A percentile compares a stretch with the other conserved stretches of the same genome.
phyloP scores from a whole-genome alignment of 2,113 vertebrate species.

The Lepidothrix coronata region DNA sequence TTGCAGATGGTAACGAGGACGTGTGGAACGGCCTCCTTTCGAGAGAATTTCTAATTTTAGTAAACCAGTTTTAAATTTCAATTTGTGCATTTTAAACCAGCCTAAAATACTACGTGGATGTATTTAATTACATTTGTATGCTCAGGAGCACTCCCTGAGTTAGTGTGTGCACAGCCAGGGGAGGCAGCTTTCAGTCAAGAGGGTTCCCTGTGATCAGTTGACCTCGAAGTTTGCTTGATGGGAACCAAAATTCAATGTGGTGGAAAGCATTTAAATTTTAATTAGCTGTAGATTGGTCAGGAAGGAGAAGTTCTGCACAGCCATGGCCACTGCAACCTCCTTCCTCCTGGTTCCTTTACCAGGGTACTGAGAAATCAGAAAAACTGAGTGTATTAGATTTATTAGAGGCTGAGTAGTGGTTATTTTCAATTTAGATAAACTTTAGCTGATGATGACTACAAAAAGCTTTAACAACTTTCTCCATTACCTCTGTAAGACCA shows the following conservation, averaged over 20 bases:
- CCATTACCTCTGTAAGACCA: not conserved
- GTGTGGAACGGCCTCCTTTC: not conserved
- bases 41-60: not conserved
- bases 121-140: not conserved
- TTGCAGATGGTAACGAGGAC: not conserved
- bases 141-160: not conserved
- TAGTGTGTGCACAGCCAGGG: not conserved
- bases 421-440: not conserved
- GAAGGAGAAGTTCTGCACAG: not conserved
- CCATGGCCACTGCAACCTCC: not conserved
- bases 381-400: not conserved
- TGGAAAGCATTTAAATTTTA: not conserved
- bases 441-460: too few relatives aligned
- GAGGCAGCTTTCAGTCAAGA: not conserved
- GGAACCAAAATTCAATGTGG: not conserved
- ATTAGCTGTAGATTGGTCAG: not conserved
- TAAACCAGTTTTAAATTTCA: not conserved
- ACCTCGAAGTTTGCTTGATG: not conserved
- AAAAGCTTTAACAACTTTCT: not conserved
- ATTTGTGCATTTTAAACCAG: not conserved
- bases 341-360: accelerated
- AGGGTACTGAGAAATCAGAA: not conserved
- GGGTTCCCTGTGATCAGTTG: not conserved
- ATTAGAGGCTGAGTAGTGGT: not conserved
- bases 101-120: accelerated